A percentile compares a stretch with the other conserved stretches of the same genome.
Conservation (phyloP, 2,797 vertebrate species). For the Bovichtus diacanthus region DNA sequence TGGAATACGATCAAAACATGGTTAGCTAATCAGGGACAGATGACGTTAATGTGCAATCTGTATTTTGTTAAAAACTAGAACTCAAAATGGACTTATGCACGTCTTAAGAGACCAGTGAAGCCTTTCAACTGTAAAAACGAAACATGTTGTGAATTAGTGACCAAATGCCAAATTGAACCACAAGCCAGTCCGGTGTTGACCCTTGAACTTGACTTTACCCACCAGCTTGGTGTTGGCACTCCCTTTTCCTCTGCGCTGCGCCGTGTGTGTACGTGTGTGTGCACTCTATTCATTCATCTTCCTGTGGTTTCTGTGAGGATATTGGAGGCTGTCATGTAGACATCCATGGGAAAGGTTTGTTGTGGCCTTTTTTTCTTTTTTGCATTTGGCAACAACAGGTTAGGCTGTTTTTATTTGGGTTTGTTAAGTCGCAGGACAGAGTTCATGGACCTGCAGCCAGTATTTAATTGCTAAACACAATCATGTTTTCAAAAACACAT, state of each 20-base stretch:
- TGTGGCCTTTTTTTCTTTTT: conserved; percentile 62
- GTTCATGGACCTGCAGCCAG: conserved; percentile 72
- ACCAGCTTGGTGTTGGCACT: conserved; percentile 61
- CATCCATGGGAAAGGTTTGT: conserved; percentile 75
- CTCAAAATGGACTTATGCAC: conserved; percentile 69
- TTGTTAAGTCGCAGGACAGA: conserved; percentile 59
- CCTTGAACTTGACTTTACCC: conserved; percentile 73
- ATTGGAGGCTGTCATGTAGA: conserved; percentile 72
- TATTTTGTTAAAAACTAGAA: conserved; percentile 62
- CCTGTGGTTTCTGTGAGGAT: conserved; percentile 74
- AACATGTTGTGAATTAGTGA: conserved; percentile 78
- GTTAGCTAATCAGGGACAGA: conserved; percentile 72
- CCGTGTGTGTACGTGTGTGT: conserved; percentile 11
- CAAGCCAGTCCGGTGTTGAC: conserved; percentile 67
- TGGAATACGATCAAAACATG: conserved; percentile 78
- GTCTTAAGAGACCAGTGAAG: conserved; percentile 62
- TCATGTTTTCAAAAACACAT: conserved; percentile 69
- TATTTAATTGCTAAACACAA: conserved; percentile 79
- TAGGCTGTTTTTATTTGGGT: conserved; percentile 70
- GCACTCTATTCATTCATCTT: conserved; percentile 73
- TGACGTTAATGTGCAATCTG: conserved; percentile 73
- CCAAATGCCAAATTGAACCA: conserved; percentile 65
- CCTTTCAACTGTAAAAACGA: conserved; percentile 74
- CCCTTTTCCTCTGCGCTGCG: conserved; percentile 34
- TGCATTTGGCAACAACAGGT: conserved; percentile 58